Base-by-base conservation (phyloP, 2,113 vertebrate species). In the Dryoscopus gambensis region DNA sequence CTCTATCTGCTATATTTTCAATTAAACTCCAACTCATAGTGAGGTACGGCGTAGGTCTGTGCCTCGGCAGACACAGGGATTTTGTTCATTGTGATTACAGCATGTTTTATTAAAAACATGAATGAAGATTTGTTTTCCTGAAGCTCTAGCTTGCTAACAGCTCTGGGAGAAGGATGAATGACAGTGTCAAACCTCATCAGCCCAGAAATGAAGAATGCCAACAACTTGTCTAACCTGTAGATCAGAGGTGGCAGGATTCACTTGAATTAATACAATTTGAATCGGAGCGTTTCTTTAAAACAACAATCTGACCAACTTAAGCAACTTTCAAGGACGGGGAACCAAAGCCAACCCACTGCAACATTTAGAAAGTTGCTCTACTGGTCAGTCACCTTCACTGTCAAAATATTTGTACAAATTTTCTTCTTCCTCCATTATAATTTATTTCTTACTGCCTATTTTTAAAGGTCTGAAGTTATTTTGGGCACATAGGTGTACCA, bases 381-480 rank as follows among this genome's bases (percentile, higher is more conserved):
- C 90, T 89, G 50, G 89, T 92, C 91, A 92, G 73, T 68, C 77
- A 87, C 60, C 73, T 92, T 89, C 39, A 63, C 73, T 67, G 24
- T 74, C 79, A 95, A 95, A 96, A 93, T 93, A 92, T 92, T 96
- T 90, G 64, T 90, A 87, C 12, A 90, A 28, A 78, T 86, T 93
- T 94, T 79, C 37, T 78, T 90, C 56, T 89, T 55, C 25, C 62
- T 84, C 60, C 5, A 0, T 75, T 67, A 64, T 71, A 90, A 87
- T 84, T 71, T 22, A 83, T 73, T 88, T 87, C 68, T 86, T 88
- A 49, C 40, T 67, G 42, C 31, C 55, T 90, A 30, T 96, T 93
- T 96, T 92, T 95, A 89, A 47, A 92, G 22, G 80, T 19, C 39
- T 83, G 56, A 78, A 68, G 64, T 52, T 95, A 95, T 92, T 84